Percentiles rank a stretch among this genome's conserved stretches.
These are phyloP conservation scores for Sclerurus mexicanus DNA, from an alignment of 2,113 vertebrate genomes.

Conservation along the genomic window DNA sequence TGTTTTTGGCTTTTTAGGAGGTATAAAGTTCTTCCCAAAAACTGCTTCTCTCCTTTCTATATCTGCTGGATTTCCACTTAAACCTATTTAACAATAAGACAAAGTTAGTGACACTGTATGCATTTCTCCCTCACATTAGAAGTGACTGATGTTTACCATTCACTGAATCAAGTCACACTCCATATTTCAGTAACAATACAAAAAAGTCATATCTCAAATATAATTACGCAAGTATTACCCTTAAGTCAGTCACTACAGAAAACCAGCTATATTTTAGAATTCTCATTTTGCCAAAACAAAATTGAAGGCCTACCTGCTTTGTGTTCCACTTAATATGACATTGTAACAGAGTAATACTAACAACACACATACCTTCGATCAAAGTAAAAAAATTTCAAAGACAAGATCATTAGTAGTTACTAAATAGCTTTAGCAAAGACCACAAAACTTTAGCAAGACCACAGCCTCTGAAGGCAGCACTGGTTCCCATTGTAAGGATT, in stretches of 20 bases:
- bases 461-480: constrained; percentile 1
- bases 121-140: not conserved
- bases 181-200: not conserved
- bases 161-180: not conserved
- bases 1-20: constrained; percentile 99
- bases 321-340: not conserved
- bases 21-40: constrained; percentile 98
- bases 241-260: not conserved
- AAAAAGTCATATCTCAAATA: not conserved
- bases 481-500: constrained; percentile 5
- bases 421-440: not conserved
- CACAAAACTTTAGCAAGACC: constrained; percentile 2
- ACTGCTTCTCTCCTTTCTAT: constrained; percentile 93
- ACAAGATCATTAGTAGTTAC: constrained; percentile 14
- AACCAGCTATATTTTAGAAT: not conserved
- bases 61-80: constrained; percentile 93
- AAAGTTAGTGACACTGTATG: constrained; percentile 38
- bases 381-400: constrained; percentile 31
- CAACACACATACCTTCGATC: not conserved
- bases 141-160: not conserved
- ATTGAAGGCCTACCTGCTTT: not conserved
- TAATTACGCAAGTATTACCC: not conserved
- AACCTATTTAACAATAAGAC: constrained; percentile 78
- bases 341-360: not conserved
- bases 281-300: not conserved